phyloP scores from a whole-genome alignment of 2,113 vertebrate species.

The Pterocles burchelli region DNA sequence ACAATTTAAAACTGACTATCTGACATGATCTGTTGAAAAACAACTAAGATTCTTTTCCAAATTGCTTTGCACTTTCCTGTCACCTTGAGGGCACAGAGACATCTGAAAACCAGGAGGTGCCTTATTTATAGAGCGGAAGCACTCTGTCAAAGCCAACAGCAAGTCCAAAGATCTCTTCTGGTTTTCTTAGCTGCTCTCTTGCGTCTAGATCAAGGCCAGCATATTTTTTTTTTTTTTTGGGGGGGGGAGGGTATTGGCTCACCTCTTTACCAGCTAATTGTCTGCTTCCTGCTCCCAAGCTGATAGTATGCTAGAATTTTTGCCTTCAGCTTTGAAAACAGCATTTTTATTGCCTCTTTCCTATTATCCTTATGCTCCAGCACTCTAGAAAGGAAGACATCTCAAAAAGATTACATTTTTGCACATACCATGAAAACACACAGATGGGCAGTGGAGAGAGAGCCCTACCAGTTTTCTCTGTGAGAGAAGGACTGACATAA shows the following conservation, averaged over 20 bases:
- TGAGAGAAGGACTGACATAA: neutral
- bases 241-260: neutral
- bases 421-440: neutral
- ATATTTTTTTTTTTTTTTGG: neutral
- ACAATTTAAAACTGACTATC: neutral
- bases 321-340: neutral
- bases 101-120: neutral
- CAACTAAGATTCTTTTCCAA: neutral
- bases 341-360: neutral
- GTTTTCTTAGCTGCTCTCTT: neutral
- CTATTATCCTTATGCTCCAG: neutral
- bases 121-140: neutral
- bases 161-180: neutral
- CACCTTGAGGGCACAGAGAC: neutral
- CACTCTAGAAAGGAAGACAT: neutral
- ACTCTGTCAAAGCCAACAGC: neutral
- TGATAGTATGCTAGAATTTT: rapidly evolving
- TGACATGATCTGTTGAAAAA: neutral
- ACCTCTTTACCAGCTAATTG: neutral
- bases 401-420: neutral
- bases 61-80: neutral
- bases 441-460: neutral
- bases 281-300: neutral
- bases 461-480: neutral
- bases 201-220: neutral